These are phyloP conservation scores for Sipha maydis DNA, from an alignment of 2,888 invertebrate species.

Conservation along the genomic window DNA sequence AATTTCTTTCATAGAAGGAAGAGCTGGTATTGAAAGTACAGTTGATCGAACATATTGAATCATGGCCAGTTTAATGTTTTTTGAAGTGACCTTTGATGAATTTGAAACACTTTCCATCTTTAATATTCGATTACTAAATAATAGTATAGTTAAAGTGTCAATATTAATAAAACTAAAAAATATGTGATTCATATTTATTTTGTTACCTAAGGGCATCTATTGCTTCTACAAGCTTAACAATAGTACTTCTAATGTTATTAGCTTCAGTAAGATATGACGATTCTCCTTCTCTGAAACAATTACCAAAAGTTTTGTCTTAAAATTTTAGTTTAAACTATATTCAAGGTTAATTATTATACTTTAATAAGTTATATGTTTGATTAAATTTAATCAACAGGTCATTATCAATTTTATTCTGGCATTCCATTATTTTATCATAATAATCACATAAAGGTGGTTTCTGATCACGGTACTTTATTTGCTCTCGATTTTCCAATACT, in stretches of 20 bases:
- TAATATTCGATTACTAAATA: conserved; percentile 42
- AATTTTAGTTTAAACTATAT: background rate
- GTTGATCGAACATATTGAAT: conserved; percentile 39
- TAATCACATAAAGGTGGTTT: conserved; percentile 34
- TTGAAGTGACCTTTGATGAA: conserved; percentile 37
- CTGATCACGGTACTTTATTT: conserved; percentile 52
- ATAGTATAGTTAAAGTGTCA: background rate
- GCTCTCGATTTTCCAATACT: conserved; percentile 53
- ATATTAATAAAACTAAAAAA: background rate
- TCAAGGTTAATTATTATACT: conserved; percentile 16
- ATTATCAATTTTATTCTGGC: conserved; percentile 54
- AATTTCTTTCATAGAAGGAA: conserved; percentile 45
- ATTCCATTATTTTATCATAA: conserved; percentile 55
- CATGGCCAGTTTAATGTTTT: conserved; percentile 55
- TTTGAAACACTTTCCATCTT: conserved; percentile 43
- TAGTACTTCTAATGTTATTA: conserved; percentile 81
- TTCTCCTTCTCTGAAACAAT: conserved; percentile 80
- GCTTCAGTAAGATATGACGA: conserved; percentile 87
- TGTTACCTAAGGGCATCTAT: conserved; percentile 76
- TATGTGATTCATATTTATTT: no score
- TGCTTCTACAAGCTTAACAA: conserved; percentile 87
- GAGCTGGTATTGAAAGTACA: conserved; percentile 41
- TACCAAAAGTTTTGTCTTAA: background rate
- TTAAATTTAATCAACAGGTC: conserved; percentile 51
- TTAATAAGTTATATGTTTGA: conserved; percentile 27